These are phyloP conservation scores for Clepsis dumicolana DNA, from an alignment of 2,888 invertebrate species.

Conservation along the genomic window DNA sequence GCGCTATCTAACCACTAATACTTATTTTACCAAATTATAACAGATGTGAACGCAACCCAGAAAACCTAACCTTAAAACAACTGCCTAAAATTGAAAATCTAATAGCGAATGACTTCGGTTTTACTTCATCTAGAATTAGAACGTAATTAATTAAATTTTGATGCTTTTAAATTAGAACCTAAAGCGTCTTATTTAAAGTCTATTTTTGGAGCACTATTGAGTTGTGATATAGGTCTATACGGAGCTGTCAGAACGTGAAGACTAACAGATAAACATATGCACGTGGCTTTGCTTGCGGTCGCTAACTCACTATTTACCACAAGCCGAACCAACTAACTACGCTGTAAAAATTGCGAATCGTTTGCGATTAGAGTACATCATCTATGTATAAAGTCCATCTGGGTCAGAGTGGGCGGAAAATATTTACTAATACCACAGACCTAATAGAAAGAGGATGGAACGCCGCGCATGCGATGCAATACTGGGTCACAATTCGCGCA, in stretches of 20 bases:
- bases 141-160: conserved; percentile 1
- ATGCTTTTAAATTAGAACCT: not conserved
- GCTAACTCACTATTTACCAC: conserved; percentile 39
- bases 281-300: conserved; percentile 57
- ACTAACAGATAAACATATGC: conserved; percentile 80
- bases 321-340: conserved; percentile 30
- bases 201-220: not conserved
- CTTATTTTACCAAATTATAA: conserved; percentile 65
- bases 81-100: not conserved
- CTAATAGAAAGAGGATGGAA: too few relatives aligned
- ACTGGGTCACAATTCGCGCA: too few relatives aligned
- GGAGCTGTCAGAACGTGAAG: conserved; percentile 78
- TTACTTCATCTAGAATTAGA: conserved; percentile 24
- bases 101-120: conserved; percentile 35
- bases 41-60: conserved; percentile 47
- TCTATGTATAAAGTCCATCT: too few relatives aligned
- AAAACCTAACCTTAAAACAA: conserved; percentile 38
- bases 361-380: too few relatives aligned
- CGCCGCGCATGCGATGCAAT: too few relatives aligned
- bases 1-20: conserved; percentile 81
- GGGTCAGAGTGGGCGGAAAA: too few relatives aligned
- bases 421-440: too few relatives aligned
- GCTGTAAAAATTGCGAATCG: conserved; percentile 20
- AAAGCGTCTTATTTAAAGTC: not conserved
- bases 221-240: conserved; percentile 5